Base-by-base conservation (phyloP, 2,888 invertebrate species). In the Colostygia pectinataria region DNA sequence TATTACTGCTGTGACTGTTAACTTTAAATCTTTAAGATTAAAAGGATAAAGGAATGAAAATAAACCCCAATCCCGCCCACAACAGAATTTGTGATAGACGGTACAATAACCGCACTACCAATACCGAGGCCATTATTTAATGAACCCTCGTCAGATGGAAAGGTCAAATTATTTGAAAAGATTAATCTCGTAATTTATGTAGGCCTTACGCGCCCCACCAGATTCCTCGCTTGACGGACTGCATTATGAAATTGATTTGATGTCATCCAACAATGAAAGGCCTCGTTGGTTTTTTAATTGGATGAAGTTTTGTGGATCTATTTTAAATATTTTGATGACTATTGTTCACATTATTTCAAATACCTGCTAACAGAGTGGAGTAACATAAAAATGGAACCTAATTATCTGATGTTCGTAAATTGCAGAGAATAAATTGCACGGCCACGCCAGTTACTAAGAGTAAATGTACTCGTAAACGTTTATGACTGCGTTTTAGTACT, bases 141-240 rank as follows among this genome's bases (percentile, higher is more conserved):
- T 89, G 86, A 88, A 89, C 88, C 89, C 89, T 89, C 86, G 89
- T 88, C 89, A 86, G 77, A 84, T 84, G 85, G 77, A 88, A 87
- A 90, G 90, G 89, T 90, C 90, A 89, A 88, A 90, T 88, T 88
- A 85, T 89, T 89, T 89, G 82, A 85, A 85, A 85, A 88, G 89
- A 89, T 90, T 90, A 89, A 90, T 89, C 89, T 85, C 76, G 75
- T 87, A 82, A 88, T 83, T 84, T 86, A 88, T 88, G 85, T 81
- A 82, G 81, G 79, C 72, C 78, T 75, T 81, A 83, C 77, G 77
- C 76, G 76, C 74, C 78, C 75, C 71, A 68, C 71, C 80, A 80
- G 80, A 83, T 82, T 83, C 82, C 80, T 81, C 77, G 77, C 72
- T 66, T 79, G 82, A 80, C 73, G 72, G 74, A 68, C 75, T 65